phyloP scores from a whole-genome alignment of 2,113 vertebrate species.

The Pterocles orientalis region DNA sequence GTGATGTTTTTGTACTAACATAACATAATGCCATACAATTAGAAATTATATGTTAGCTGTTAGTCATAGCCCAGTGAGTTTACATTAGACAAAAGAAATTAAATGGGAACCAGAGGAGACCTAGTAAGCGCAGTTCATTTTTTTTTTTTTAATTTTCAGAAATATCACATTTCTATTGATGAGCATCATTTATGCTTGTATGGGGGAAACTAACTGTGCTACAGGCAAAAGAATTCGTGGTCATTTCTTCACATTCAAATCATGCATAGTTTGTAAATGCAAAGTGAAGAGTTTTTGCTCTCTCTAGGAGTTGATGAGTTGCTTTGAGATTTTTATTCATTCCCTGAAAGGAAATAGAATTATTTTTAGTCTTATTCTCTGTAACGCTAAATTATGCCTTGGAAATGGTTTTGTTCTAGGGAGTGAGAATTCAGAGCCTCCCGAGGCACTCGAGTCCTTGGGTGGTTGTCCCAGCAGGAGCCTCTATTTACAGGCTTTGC shows the following conservation, averaged over 20 bases:
- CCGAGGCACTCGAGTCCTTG: background rate
- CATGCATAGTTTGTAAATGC: background rate
- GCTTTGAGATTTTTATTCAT: background rate
- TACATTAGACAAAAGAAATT: slow-evolving; percentile 78
- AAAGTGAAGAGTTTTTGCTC: background rate
- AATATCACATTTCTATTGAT: slow-evolving; percentile 68
- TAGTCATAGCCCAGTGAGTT: slow-evolving; percentile 78
- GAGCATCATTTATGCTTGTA: slow-evolving; percentile 41
- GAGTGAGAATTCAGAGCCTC: background rate
- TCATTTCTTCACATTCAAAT: slow-evolving; percentile 12
- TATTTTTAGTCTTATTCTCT: background rate
- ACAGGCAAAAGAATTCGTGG: slow-evolving; percentile 37
- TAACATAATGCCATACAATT: slow-evolving; percentile 74
- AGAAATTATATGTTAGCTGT: slow-evolving; percentile 75
- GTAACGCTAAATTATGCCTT: background rate
- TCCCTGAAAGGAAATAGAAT: background rate
- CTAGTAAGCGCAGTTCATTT: slow-evolving; percentile 42
- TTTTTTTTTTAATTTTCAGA: slow-evolving; percentile 29
- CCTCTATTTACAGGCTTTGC: background rate
- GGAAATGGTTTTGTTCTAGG: background rate
- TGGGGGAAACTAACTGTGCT: slow-evolving; percentile 33
- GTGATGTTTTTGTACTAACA: slow-evolving; percentile 72
- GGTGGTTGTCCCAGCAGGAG: background rate
- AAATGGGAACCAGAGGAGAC: slow-evolving; percentile 71
- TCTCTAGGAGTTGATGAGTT: background rate